Conservation (phyloP, 2,113 vertebrate species). For the Phrynocephalus versicolor region DNA sequence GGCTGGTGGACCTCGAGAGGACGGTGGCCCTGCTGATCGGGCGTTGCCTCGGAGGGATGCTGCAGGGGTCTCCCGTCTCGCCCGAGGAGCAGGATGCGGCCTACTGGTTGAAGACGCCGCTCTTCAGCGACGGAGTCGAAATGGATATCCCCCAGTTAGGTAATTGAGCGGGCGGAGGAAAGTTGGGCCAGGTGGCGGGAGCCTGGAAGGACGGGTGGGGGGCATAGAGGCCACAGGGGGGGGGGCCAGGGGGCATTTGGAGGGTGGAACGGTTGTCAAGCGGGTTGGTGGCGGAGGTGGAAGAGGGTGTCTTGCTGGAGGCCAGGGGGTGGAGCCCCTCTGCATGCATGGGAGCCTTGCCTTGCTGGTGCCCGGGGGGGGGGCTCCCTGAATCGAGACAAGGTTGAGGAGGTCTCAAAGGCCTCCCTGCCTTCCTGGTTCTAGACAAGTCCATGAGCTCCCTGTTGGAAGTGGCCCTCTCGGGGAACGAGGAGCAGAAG, state of each 20-base stretch:
- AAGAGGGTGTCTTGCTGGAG: neutral
- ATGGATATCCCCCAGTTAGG: constrained; percentile 91
- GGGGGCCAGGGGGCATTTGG: neutral
- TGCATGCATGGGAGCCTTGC: too few relatives aligned
- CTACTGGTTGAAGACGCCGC: constrained; percentile 93
- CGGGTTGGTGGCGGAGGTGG: neutral
- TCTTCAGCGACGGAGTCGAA: constrained; percentile 94
- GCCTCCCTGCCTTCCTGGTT: constrained; percentile 25
- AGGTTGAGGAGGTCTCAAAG: too few relatives aligned
- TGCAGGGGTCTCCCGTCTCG: constrained; percentile 89
- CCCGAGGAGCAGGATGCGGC: constrained; percentile 91
- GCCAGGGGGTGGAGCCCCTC: too few relatives aligned
- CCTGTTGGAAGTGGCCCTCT: constrained; percentile 90
- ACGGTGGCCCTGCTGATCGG: constrained; percentile 92
- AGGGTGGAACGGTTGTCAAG: neutral
- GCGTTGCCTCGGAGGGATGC: constrained; percentile 94
- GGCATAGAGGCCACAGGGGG: neutral
- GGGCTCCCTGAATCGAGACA: too few relatives aligned
- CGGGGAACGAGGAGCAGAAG: constrained; percentile 97
- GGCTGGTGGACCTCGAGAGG: constrained; percentile 96
- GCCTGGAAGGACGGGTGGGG: too few relatives aligned
- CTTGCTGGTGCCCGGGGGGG: too few relatives aligned
- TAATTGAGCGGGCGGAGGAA: constrained; percentile 70
- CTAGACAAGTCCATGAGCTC: constrained; percentile 92
- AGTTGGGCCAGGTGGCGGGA: too few relatives aligned